phyloP scores from a whole-genome alignment of 2,888 invertebrate species.

The Zhengitettix transpicula region DNA sequence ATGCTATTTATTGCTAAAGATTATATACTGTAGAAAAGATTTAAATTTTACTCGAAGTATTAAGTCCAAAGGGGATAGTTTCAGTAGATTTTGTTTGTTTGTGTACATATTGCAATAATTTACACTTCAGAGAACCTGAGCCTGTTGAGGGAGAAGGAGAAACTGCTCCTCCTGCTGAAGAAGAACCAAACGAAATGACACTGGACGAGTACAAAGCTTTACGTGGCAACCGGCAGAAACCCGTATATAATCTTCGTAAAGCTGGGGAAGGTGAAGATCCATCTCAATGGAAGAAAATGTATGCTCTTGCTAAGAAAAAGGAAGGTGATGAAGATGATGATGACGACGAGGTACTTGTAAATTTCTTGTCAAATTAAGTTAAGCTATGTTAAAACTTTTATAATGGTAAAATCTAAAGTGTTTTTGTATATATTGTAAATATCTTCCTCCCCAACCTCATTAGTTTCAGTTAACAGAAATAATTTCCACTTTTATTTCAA shows the following conservation, averaged over 20 bases:
- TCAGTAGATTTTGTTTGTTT: too few relatives aligned
- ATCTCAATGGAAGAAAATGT: slow-evolving; percentile 84
- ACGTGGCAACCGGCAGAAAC: slow-evolving; percentile 62
- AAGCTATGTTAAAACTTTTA: not conserved
- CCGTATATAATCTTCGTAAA: slow-evolving; percentile 80
- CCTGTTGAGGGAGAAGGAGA: slow-evolving; percentile 15
- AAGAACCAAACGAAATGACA: slow-evolving; percentile 73
- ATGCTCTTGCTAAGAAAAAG: slow-evolving; percentile 51
- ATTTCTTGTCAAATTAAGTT: not conserved
- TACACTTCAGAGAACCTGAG: slow-evolving; percentile 15
- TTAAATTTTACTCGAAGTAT: too few relatives aligned
- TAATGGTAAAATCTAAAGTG: not conserved
- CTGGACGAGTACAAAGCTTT: slow-evolving; percentile 89
- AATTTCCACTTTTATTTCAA: slow-evolving; percentile 2
- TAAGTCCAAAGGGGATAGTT: too few relatives aligned
- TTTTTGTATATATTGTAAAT: not conserved
- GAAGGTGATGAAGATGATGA: slow-evolving; percentile 39
- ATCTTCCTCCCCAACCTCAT: not conserved
- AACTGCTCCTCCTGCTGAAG: slow-evolving; percentile 38
- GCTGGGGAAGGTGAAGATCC: slow-evolving; percentile 88
- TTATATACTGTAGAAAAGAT: too few relatives aligned
- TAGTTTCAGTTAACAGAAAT: not conserved
- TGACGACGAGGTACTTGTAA: slow-evolving; percentile 18
- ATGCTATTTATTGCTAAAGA: too few relatives aligned
- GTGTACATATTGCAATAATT: too few relatives aligned